Evolutionary conservation across 2,113 vertebrate genomes (phyloP).

Genomic region (Silurus glanis): DNA sequence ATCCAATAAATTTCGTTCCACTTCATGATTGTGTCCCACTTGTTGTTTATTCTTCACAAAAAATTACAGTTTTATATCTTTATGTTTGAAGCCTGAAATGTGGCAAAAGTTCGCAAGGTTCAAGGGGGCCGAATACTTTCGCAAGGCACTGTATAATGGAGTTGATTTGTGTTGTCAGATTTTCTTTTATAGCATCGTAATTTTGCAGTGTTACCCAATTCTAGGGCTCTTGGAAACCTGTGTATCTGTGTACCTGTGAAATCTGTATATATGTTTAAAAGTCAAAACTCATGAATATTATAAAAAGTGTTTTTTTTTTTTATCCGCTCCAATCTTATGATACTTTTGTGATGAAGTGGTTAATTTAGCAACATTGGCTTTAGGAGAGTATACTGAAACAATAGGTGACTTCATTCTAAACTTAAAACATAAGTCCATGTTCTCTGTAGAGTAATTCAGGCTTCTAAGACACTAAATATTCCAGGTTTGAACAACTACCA

Average conservation of each 20-base stretch:
- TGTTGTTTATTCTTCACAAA: too few species aligned
- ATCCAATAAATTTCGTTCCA: too few species aligned
- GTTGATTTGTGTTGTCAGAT: neutral
- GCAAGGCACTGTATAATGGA: too few species aligned
- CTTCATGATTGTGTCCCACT: too few species aligned
- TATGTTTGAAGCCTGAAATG: too few species aligned
- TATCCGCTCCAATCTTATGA: neutral
- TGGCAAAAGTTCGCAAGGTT: too few species aligned
- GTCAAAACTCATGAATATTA: too few species aligned
- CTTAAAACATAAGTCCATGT: neutral
- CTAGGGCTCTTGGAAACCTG: neutral
- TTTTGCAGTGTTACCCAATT: neutral
- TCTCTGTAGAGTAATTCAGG: neutral
- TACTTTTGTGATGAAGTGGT: neutral
- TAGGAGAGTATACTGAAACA: neutral
- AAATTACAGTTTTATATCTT: too few species aligned
- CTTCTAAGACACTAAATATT: conserved; percentile 2
- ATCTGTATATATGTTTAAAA: neutral
- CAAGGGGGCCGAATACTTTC: too few species aligned
- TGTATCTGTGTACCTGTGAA: neutral
- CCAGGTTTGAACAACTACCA: neutral
- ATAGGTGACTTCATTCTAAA: neutral
- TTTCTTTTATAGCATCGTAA: neutral
- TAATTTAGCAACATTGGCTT: neutral
- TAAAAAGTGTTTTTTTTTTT: neutral